Conservation (phyloP, 2,888 invertebrate species). For the Mamestra brassicae region DNA sequence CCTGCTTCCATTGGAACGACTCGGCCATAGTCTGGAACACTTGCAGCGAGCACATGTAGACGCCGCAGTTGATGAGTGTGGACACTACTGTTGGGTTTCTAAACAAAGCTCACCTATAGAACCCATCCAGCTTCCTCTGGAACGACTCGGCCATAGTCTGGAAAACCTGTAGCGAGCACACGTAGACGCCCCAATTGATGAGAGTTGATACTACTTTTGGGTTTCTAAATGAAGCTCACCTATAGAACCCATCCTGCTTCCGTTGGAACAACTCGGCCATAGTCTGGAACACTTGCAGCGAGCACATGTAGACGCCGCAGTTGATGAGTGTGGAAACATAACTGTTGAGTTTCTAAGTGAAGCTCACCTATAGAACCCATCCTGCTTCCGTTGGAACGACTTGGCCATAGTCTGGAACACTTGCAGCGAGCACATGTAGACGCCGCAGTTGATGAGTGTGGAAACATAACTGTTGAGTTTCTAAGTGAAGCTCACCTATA, state of each 20-base stretch:
- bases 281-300: conserved; percentile 95
- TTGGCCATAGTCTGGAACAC: conserved; percentile 96
- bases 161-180: conserved; percentile 97
- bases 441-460: conserved; percentile 95
- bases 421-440: conserved; percentile 97
- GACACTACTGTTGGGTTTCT: not conserved
- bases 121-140: conserved; percentile 94
- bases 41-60: conserved; percentile 97
- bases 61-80: conserved; percentile 95
- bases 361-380: conserved; percentile 92
- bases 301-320: conserved; percentile 98
- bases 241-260: conserved; percentile 94
- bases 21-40: conserved; percentile 96
- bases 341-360: not conserved
- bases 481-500: conserved; percentile 91
- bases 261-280: conserved; percentile 95
- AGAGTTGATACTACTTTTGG: conserved; percentile 96
- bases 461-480: not conserved
- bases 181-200: conserved; percentile 99
- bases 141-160: conserved; percentile 95
- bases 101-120: conserved; percentile 91
- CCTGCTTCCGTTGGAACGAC: conserved; percentile 94
- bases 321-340: conserved; percentile 98
- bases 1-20: conserved; percentile 94
- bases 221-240: conserved; percentile 93